phyloP scores from a whole-genome alignment of 2,888 invertebrate species.

The Crepidodera aurea region DNA sequence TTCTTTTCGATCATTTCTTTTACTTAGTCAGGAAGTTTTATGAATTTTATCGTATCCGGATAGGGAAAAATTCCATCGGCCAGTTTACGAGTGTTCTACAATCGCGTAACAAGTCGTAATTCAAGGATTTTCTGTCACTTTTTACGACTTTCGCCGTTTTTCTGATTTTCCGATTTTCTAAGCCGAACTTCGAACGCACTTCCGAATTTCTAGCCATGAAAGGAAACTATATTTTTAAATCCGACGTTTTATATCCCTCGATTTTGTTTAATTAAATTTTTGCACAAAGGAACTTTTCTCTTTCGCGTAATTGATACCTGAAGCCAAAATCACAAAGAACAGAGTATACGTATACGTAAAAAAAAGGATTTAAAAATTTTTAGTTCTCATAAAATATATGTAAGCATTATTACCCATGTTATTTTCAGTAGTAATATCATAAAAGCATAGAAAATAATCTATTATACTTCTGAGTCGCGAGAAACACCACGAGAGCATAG shows the following conservation, averaged over 20 bases:
- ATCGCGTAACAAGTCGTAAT: conserved; percentile 33
- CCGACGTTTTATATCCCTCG: conserved; percentile 23
- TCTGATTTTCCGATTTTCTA: conserved; percentile 11
- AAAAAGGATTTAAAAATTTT: no score
- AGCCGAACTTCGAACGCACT: conserved; percentile 16
- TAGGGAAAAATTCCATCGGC: conserved; percentile 17
- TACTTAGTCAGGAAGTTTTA: conserved; percentile 21
- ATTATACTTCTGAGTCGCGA: no score
- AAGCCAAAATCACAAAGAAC: no score
- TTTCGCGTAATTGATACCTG: no score
- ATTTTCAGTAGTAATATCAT: no score
- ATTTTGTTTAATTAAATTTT: conserved; percentile 21
- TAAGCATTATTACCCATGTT: no score
- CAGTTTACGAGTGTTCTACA: conserved; percentile 31
- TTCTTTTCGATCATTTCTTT: conserved; percentile 24
- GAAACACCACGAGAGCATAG: no score
- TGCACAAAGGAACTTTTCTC: background rate
- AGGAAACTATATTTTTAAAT: conserved; percentile 29
- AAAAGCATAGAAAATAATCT: no score
- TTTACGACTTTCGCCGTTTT: conserved; percentile 26
- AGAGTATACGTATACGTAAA: no score
- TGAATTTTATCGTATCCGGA: conserved; percentile 25
- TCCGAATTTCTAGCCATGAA: conserved; percentile 21
- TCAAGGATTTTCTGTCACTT: conserved; percentile 31
- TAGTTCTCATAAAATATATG: no score